A percentile compares a stretch with the other conserved stretches of the same genome.
phyloP scores from a whole-genome alignment of 2,113 vertebrate species.

The Sclerurus mexicanus region DNA sequence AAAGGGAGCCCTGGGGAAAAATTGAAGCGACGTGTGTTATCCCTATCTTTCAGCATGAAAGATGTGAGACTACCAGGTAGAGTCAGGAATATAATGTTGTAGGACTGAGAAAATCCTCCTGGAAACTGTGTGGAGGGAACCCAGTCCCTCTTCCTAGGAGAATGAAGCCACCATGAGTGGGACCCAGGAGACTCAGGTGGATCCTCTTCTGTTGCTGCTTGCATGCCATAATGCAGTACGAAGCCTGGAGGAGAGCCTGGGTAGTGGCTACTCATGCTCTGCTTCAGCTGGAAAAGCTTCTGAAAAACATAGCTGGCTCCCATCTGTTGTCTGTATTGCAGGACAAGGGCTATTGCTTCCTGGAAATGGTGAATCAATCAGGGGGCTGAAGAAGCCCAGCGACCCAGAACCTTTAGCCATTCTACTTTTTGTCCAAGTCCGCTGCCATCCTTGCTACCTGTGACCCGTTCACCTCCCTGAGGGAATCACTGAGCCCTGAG shows the following conservation, averaged over 20 bases:
- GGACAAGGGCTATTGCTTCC: not conserved
- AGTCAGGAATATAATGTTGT: not conserved
- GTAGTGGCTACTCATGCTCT: not conserved
- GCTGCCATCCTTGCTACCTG: not conserved
- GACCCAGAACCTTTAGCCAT: not conserved
- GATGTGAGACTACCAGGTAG: not conserved
- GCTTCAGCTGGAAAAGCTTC: not conserved
- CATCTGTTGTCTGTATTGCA: not conserved
- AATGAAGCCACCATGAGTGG: not conserved
- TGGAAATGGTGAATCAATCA: not conserved
- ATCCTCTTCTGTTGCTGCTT: not conserved
- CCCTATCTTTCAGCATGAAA: not conserved
- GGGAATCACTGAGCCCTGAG: not conserved
- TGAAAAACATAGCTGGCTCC: not conserved
- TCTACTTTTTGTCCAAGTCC: rapidly evolving
- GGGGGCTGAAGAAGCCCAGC: not conserved
- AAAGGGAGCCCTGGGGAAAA: not conserved
- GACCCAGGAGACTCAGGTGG: not conserved
- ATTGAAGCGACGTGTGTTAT: not conserved
- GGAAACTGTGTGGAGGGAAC: not conserved
- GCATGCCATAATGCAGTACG: rapidly evolving
- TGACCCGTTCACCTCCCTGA: rapidly evolving
- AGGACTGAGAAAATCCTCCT: not conserved
- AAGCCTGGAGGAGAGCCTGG: not conserved
- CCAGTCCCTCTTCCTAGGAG: not conserved